Conservation (phyloP, 2,797 vertebrate species). For the Microctenopoma stevenorrisi region DNA sequence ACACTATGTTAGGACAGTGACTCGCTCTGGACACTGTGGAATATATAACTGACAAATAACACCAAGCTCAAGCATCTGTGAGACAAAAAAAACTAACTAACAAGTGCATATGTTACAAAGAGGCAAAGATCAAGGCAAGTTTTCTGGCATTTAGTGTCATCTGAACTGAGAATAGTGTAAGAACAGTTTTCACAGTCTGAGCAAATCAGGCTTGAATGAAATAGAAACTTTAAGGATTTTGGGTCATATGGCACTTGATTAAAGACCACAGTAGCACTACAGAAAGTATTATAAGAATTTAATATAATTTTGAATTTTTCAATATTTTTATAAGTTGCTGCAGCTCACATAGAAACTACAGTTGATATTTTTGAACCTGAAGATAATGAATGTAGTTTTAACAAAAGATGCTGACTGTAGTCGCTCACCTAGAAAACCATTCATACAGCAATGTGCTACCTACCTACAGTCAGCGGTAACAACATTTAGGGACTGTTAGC, state of each 20-base stretch:
- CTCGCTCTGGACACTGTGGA: conserved; percentile 4
- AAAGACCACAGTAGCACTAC: conserved; percentile 21
- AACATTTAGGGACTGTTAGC: conserved; percentile 7
- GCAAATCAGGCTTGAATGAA: neutral
- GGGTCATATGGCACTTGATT: conserved; percentile 17
- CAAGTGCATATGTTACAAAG: conserved; percentile 1
- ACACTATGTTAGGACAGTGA: neutral
- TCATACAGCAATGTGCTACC: conserved; percentile 1
- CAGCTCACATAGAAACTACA: conserved; percentile 11
- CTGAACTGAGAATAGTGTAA: neutral
- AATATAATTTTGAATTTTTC: conserved; percentile 17
- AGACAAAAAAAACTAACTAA: conserved; percentile 4
- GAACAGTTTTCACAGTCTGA: neutral
- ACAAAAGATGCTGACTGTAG: conserved; percentile 3
- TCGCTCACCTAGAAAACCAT: conserved; percentile 19
- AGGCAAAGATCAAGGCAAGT: conserved; percentile 10
- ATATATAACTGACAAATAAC: neutral
- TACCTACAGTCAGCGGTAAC: neutral
- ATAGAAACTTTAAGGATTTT: neutral
- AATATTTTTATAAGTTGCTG: neutral
- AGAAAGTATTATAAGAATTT: conserved; percentile 36
- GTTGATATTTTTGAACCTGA: conserved; percentile 27
- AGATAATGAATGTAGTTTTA: conserved; percentile 48
- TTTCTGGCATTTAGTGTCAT: conserved; percentile 18
- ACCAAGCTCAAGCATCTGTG: conserved; percentile 4